phyloP scores from a whole-genome alignment of 2,797 vertebrate species.

The Botia kubotai region DNA sequence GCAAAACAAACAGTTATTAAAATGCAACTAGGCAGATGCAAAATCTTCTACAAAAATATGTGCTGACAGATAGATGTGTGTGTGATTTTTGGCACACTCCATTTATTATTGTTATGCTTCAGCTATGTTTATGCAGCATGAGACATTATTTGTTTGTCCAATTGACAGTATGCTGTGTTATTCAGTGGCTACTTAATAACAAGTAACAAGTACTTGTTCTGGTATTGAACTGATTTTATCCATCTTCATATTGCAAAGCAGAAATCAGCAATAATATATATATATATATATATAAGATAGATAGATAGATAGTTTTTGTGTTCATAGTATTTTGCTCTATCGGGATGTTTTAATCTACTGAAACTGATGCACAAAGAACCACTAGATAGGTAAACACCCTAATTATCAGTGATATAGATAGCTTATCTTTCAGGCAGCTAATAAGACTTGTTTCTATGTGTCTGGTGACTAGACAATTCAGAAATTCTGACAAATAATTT shows the following conservation, averaged over 20 bases:
- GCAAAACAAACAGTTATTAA: too few species aligned
- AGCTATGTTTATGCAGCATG: background rate
- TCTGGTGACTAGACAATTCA: background rate
- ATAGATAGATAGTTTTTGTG: too few species aligned
- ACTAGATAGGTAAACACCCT: too few species aligned
- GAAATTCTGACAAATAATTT: background rate
- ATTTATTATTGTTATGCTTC: background rate
- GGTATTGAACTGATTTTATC: background rate
- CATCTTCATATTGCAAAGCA: background rate
- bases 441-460: background rate
- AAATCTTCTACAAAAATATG: background rate
- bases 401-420: background rate
- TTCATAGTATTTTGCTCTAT: too few species aligned
- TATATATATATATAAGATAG: too few species aligned
- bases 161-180: background rate
- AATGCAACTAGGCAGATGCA: background rate
- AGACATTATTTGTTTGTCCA: background rate
- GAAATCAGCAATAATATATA: slow-evolving; percentile 5
- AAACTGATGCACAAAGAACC: background rate
- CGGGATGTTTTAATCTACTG: slow-evolving; percentile 1
- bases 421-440: slow-evolving; percentile 1
- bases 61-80: background rate
- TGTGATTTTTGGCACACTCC: background rate
- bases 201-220: background rate
- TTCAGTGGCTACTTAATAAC: too few species aligned